These are phyloP conservation scores for Sebastes diaconus DNA, from an alignment of 2,797 vertebrate species.

Conservation along the genomic window DNA sequence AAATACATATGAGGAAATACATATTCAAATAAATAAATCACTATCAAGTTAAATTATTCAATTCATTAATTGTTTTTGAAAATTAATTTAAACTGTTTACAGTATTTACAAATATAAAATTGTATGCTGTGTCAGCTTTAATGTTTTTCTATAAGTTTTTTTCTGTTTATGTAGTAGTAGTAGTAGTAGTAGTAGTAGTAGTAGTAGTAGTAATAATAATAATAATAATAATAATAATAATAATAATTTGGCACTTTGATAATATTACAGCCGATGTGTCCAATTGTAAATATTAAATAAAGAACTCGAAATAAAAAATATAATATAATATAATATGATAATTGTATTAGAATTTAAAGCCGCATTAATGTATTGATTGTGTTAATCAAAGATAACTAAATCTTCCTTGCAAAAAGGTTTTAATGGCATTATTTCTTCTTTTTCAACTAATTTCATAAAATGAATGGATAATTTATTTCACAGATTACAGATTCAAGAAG, in stretches of 20 bases:
- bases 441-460: neutral
- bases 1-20: neutral
- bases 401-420: neutral
- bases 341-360: neutral
- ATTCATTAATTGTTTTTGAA: neutral
- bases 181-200: too few relatives aligned
- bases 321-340: neutral
- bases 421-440: neutral
- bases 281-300: neutral
- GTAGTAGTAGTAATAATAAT: fast-evolving
- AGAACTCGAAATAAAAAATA: neutral
- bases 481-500: neutral
- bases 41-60: neutral
- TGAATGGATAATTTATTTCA: neutral
- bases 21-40: neutral
- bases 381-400: neutral
- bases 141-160: neutral
- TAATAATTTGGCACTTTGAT: neutral
- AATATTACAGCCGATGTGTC: neutral
- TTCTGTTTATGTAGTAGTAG: neutral
- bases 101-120: neutral
- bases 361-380: neutral
- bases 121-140: too few relatives aligned
- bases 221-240: neutral
- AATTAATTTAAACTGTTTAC: neutral